Percentiles rank a stretch among this genome's conserved stretches.
phyloP scores from a whole-genome alignment of 2,113 vertebrate genomes.

The Rousettus leschenaultii region DNA sequence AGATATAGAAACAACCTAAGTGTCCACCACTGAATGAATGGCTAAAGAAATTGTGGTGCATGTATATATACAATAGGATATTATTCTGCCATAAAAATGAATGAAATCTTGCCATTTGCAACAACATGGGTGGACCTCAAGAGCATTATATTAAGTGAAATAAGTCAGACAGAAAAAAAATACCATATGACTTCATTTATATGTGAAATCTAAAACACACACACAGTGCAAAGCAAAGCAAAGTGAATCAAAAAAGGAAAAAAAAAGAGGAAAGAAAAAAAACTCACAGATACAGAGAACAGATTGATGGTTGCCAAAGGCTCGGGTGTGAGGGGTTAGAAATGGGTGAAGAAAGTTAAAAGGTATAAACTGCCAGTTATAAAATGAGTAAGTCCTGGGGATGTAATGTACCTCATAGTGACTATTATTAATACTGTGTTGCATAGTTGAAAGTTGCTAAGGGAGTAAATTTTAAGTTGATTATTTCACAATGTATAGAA shows the following conservation, averaged over 20 bases:
- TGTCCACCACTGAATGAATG: not conserved
- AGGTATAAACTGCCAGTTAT: not conserved
- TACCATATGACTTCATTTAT: not conserved
- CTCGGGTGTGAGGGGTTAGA: too few relatives aligned
- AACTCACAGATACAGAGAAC: not conserved
- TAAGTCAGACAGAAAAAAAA: not conserved
- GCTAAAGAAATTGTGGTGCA: not conserved
- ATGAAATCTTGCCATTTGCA: not conserved
- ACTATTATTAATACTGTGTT: not conserved
- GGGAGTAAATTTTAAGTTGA: not conserved
- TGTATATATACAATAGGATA: not conserved
- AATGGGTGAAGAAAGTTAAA: not conserved
- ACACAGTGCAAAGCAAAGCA: not conserved
- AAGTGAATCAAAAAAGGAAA: too few relatives aligned
- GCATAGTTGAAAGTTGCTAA: not conserved
- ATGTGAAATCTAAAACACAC: not conserved
- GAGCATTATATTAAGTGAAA: not conserved
- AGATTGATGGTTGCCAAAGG: not conserved
- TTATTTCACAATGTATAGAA: not conserved
- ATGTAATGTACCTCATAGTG: not conserved
- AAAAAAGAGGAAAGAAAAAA: too few relatives aligned
- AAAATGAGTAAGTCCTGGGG: not conserved
- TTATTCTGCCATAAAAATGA: not conserved
- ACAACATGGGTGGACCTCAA: not conserved
- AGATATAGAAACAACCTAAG: not conserved